Evolutionary conservation across 2,113 vertebrate genomes (phyloP), one percentile per base, ranked within the genome.

Genomic region (Siniperca chuatsi): DNA sequence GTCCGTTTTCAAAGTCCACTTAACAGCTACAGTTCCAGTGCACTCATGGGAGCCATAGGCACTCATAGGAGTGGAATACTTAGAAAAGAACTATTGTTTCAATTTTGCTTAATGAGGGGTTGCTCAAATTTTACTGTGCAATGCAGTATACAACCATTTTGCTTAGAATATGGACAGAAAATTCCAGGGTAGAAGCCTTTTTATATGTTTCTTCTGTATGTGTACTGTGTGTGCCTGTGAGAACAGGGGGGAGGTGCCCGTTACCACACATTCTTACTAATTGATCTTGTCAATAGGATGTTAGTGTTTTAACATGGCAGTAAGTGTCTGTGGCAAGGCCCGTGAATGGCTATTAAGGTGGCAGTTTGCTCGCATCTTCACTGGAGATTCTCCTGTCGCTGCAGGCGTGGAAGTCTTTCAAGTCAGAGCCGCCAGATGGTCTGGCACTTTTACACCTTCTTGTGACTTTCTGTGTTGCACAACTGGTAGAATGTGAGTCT

Each of bases 231-330:
- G 35, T 37, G 35, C 35, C 71, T 82, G 84, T 91, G 92, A 92
- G 90, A 92, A 92, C 84, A 60, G 88, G 60, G 61, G 78, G 78
- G 83, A 83, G 85, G 81, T 21, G 82, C 58, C 64, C 7, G 65
- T 60, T 50, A 50, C 82, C 75, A 92, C 93, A 92, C 93, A 90
- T 91, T 83, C 81, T 90, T 89, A 92, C 86, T 93, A 95, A 95
- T 92, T 94, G 87, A 84, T 77, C 90, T 82, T 82, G 81, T 90
- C 86, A 89, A 73, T 87, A 75, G 85, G 87, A 86, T 89, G 91
- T 87, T 78, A 90, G 85, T 62, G 77, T 87, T 92, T 88, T 90
- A 91, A 92, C 71, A 12, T 57, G 69, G 72, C 54, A 50, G 58
- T 84, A 82, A 82, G 82, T 84, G 90, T 90, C 81, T 86, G 86